Evolutionary conservation across 2,113 vertebrate species (phyloP).

Genomic region (Pterocles gutturalis): DNA sequence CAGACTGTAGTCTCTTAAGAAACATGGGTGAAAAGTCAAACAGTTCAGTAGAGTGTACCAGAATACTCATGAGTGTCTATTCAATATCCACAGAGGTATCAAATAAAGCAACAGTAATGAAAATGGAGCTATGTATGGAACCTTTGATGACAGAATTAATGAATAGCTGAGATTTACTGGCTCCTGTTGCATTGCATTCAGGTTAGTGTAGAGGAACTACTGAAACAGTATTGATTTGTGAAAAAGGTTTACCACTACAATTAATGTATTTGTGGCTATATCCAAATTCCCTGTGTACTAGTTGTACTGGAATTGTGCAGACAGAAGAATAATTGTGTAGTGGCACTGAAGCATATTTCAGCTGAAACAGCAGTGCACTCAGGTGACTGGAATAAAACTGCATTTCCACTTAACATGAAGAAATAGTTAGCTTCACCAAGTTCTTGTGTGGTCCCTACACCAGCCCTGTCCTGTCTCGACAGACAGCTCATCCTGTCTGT

Average conservation of each 20-base stretch:
- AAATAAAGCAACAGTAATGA: constrained; percentile 9
- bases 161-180: neutral
- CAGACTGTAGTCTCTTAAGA: neutral
- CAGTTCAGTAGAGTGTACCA: neutral
- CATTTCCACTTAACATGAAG: neutral
- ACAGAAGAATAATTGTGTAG: neutral
- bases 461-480: neutral
- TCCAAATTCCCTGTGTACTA: neutral
- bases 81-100: neutral
- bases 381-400: neutral
- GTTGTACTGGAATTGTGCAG: neutral
- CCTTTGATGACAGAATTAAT: neutral
- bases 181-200: neutral
- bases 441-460: neutral
- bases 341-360: neutral
- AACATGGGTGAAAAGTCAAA: neutral
- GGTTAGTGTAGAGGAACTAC: neutral
- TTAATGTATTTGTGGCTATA: neutral
- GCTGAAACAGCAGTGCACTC: neutral
- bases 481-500: neutral
- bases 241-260: neutral
- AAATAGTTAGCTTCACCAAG: neutral
- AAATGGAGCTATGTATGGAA: neutral
- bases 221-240: neutral
- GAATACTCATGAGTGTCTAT: neutral